Percentiles rank a stretch among this genome's conserved stretches.
phyloP scores from a whole-genome alignment of 2,113 vertebrate species.

The Etheostoma spectabile region DNA sequence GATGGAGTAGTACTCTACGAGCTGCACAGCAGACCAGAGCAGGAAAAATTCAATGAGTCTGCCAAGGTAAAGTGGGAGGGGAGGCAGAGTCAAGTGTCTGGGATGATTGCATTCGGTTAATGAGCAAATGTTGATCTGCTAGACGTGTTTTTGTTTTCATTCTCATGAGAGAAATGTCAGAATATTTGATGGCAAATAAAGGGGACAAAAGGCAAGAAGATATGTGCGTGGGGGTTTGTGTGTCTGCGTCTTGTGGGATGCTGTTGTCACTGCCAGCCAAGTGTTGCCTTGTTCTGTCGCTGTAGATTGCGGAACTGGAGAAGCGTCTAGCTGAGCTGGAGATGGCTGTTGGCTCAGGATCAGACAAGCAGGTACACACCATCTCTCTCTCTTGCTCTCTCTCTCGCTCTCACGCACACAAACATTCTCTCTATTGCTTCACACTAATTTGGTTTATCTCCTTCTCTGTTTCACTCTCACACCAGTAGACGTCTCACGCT shows the following conservation, averaged over 20 bases:
- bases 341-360: constrained; percentile 87
- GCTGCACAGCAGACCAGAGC: constrained; percentile 93
- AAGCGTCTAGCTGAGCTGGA: constrained; percentile 93
- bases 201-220: constrained; percentile 10
- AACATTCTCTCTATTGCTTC: constrained; percentile 13
- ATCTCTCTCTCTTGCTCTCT: too few species aligned
- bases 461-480: constrained; percentile 26
- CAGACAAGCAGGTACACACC: constrained; percentile 90
- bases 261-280: constrained; percentile 33
- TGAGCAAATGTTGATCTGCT: not conserved
- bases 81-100: constrained; percentile 28
- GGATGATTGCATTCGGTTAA: constrained; percentile 22
- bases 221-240: not conserved
- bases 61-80: constrained; percentile 86
- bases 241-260: constrained; percentile 20
- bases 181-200: constrained; percentile 35
- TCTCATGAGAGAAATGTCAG: constrained; percentile 36
- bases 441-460: constrained; percentile 19
- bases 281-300: constrained; percentile 43
- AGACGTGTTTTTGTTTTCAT: constrained; percentile 10
- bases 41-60: constrained; percentile 91
- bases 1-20: constrained; percentile 90
- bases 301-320: constrained; percentile 91
- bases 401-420: too few species aligned
- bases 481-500: constrained; percentile 21